Percentiles rank a stretch among this genome's conserved stretches.
phyloP scores from a whole-genome alignment of 2,797 vertebrate genomes.

The Siniperca scherzeri region DNA sequence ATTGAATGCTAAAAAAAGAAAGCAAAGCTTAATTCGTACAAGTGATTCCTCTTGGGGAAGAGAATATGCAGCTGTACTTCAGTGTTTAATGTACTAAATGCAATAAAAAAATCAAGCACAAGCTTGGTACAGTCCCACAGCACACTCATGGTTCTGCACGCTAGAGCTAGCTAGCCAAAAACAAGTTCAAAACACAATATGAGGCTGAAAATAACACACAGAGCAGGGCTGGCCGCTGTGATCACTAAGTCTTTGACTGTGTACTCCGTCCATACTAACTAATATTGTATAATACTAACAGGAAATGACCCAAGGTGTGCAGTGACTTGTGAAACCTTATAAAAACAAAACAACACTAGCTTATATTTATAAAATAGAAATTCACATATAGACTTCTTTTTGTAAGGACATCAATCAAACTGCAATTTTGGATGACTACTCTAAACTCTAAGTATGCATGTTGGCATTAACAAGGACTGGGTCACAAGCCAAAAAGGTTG shows the following conservation, averaged over 20 bases:
- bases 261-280: not conserved
- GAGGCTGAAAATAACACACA: conserved; percentile 8
- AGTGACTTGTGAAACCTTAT: not conserved
- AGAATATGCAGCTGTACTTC: conserved; percentile 38
- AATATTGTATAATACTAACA: not conserved
- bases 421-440: not conserved
- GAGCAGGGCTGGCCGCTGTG: not conserved
- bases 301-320: not conserved
- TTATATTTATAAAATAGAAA: not conserved
- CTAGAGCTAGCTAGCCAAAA: conserved; percentile 29
- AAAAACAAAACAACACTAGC: not conserved
- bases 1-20: conserved; percentile 35
- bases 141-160: conserved; percentile 26
- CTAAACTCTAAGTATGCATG: not conserved
- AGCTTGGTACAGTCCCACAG: conserved; percentile 15
- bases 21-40: conserved; percentile 25
- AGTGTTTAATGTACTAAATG: conserved; percentile 40
- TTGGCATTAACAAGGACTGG: not conserved
- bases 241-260: not conserved
- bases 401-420: not conserved
- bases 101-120: conserved; percentile 45
- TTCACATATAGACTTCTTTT: not conserved
- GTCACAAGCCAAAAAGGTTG: not conserved
- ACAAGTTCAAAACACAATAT: conserved; percentile 15
- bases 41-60: conserved; percentile 29